A percentile compares a stretch with the other conserved stretches of the same genome.
phyloP scores from a whole-genome alignment of 2,888 invertebrate species.

The Gonocerus acuteangulatus region DNA sequence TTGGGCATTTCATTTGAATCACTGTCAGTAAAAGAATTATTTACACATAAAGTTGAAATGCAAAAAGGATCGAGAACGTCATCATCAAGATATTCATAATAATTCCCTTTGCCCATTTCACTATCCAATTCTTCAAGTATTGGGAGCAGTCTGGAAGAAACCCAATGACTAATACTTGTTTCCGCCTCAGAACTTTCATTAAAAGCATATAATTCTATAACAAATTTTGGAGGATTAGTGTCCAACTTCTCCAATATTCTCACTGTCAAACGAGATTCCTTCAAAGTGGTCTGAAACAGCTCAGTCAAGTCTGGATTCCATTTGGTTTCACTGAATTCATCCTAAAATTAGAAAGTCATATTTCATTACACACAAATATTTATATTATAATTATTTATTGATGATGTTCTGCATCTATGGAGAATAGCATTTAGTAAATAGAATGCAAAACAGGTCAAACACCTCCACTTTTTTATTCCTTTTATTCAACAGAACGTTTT shows the following conservation, averaged over 20 bases:
- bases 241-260: constrained; percentile 8
- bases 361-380: not conserved
- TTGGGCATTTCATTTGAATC: too few species aligned
- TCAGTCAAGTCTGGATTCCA: constrained; percentile 10
- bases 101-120: not conserved
- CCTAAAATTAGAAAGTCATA: constrained; percentile 5
- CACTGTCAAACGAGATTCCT: constrained; percentile 12
- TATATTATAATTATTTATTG: too few species aligned
- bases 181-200: constrained; percentile 18
- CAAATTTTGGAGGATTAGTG: constrained; percentile 13
- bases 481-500: too few species aligned
- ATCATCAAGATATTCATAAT: not conserved
- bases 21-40: too few species aligned
- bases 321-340: not conserved
- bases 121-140: constrained; percentile 3
- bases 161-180: constrained; percentile 19
- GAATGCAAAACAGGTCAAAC: too few species aligned
- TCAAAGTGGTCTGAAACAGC: constrained; percentile 4
- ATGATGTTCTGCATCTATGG: too few species aligned
- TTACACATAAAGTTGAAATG: too few species aligned
- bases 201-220: constrained; percentile 15
- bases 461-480: too few species aligned
- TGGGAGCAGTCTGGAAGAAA: not conserved
- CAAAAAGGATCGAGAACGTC: constrained; percentile 7
- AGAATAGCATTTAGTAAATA: too few species aligned